Percentiles rank a stretch among this genome's conserved stretches.
phyloP scores from a whole-genome alignment of 2,113 vertebrate species.

The Plecturocebus donacophilus region DNA sequence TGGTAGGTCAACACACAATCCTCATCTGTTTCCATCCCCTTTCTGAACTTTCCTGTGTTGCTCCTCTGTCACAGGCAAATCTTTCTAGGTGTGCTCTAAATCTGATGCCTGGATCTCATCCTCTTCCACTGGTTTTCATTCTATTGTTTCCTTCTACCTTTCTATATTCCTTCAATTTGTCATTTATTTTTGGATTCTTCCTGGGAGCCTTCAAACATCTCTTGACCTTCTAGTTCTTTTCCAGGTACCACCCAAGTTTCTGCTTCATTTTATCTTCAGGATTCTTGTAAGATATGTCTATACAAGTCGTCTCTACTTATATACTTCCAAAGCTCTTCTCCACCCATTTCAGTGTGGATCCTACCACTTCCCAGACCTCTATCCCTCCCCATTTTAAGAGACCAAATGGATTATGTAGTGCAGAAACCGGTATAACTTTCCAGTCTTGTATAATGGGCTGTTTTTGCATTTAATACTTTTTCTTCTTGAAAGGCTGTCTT shows the following conservation, averaged over 20 bases:
- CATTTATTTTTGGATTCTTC: background rate
- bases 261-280: background rate
- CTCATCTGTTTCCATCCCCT: accelerated
- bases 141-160: background rate
- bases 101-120: background rate
- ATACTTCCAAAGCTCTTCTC: background rate
- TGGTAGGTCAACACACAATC: background rate
- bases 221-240: background rate
- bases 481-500: background rate
- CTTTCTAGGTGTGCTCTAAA: background rate
- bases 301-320: background rate
- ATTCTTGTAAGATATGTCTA: background rate
- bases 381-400: background rate
- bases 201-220: background rate
- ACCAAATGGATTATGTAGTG: background rate
- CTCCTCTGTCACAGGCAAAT: background rate
- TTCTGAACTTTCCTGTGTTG: background rate
- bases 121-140: background rate
- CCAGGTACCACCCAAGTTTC: background rate
- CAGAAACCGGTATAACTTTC: background rate
- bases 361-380: accelerated
- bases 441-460: background rate
- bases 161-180: background rate
- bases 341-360: background rate
- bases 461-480: background rate